These are phyloP conservation scores for Coregonus suidteri DNA, from an alignment of 2,797 vertebrate genomes.

Conservation along the genomic window DNA sequence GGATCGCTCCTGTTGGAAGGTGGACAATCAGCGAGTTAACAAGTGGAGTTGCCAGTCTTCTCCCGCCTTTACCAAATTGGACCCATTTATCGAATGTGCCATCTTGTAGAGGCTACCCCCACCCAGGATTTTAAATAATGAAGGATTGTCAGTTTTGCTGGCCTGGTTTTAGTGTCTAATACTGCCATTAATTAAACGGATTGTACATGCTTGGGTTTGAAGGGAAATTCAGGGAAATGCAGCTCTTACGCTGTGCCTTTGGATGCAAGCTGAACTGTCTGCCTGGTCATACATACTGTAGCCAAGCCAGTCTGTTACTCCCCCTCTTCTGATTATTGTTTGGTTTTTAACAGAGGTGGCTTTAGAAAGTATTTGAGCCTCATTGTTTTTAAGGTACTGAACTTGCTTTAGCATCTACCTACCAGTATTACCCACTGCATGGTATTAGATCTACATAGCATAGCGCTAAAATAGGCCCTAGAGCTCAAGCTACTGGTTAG, in stretches of 20 bases:
- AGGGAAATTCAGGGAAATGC: conserved; percentile 63
- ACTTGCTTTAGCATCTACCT: conserved; percentile 41
- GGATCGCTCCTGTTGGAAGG: conserved; percentile 52
- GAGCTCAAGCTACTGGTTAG: conserved; percentile 31
- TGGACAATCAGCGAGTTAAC: conserved; percentile 42
- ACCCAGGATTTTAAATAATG: conserved; percentile 15
- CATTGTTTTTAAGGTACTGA: background rate
- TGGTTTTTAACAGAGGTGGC: conserved; percentile 22
- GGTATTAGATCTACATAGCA: conserved; percentile 40
- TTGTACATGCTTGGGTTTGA: conserved; percentile 47
- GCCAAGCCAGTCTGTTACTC: conserved; percentile 9
- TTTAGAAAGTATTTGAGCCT: conserved; percentile 27
- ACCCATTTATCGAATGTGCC: conserved; percentile 53
- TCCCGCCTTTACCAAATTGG: conserved; percentile 48
- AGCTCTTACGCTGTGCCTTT: conserved; percentile 37
- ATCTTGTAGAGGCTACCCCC: conserved; percentile 29
- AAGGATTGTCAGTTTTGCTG: conserved; percentile 4
- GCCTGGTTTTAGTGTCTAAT: conserved; percentile 13
- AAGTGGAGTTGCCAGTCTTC: conserved; percentile 28
- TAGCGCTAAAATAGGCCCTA: conserved; percentile 21
- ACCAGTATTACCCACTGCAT: conserved; percentile 46
- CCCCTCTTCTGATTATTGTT: conserved; percentile 22
- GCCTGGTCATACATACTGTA: conserved; percentile 8
- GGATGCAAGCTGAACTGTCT: conserved; percentile 44
- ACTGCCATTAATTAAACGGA: conserved; percentile 24